Base-by-base conservation (phyloP, 2,113 vertebrate genomes). In the Oryzias curvinotus region DNA sequence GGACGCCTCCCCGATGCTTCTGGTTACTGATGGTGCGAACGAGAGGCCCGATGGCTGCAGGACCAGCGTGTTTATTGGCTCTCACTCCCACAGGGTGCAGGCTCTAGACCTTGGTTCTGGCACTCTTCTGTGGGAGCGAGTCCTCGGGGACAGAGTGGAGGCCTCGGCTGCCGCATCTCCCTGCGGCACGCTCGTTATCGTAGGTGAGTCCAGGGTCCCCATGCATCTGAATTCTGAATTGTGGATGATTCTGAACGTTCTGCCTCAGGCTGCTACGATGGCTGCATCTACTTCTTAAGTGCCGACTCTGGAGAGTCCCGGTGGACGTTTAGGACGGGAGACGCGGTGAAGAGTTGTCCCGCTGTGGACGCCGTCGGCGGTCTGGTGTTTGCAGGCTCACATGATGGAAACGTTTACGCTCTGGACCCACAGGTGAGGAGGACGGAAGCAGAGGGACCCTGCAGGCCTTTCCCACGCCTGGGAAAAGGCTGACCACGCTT, bases 21-120 rank as follows among this genome's bases (percentile, higher is more conserved):
- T 96, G 16, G 17, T 93, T 26, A 28, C 18, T 43, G 65, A 43
- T 7, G 0, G 72, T 62, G 23, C 55, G 28, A 65, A 64, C 0
- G 13, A 12, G 30, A 10, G 28, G 0, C 42, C 70, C 1, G 45
- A 41, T 1, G 54, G 1, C 42, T 4, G n/a, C 36, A 18, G 16
- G 70, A 30, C 73, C 0, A 89, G 86, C 0, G 93, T 95, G 0
- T 96, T 95, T 54, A 77, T 97, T 14, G 95, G 97, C 55, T 98
- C 96, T 30, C 97, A 99, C 86, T 99, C 97, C 14, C 93, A 93
- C 57, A 87, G 90, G 54, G 58, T 99, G 78, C 94, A 95, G 82
- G 95, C 95, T 0, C 61, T 98, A 54, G 93, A 95, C 64, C 80
- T 97, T 21, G n/a, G 72, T 69, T 90, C 69, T 0, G 97, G 97